Evolutionary conservation across 2,113 vertebrate species (phyloP).

Genomic region (Mesitornis unicolor): DNA sequence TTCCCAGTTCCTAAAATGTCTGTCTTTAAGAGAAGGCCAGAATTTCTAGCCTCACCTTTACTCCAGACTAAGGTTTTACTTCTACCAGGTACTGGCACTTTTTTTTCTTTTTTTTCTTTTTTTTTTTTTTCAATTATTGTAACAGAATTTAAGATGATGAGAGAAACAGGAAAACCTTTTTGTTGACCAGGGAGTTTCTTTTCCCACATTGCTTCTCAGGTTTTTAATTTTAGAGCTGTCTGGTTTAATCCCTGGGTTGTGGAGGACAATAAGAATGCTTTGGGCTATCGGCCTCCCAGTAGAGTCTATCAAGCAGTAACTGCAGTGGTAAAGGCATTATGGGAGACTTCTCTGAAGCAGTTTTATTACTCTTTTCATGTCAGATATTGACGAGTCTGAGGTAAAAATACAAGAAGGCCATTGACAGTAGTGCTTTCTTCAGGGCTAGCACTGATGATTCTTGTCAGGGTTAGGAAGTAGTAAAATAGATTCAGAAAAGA

Average conservation of each 20-base stretch:
- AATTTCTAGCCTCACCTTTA: neutral
- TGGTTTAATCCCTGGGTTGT: neutral
- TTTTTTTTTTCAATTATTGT: neutral
- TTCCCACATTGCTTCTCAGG: neutral
- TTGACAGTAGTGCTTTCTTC: neutral
- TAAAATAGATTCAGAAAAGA: neutral
- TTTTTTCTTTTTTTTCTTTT: neutral
- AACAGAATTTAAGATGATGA: neutral
- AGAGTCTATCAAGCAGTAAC: neutral
- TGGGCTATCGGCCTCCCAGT: neutral
- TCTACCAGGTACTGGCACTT: neutral
- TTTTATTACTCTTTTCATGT: neutral
- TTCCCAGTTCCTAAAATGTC: neutral
- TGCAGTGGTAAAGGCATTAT: neutral
- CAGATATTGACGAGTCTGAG: neutral
- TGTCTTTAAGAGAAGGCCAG: neutral
- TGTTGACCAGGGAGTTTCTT: neutral
- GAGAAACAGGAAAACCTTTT: neutral
- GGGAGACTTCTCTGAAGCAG: neutral
- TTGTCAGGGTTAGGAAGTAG: neutral
- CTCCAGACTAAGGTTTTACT: neutral
- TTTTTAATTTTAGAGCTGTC: neutral
- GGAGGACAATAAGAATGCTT: neutral
- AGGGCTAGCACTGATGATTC: neutral
- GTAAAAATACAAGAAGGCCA: neutral